Base-by-base conservation (phyloP, 2,797 vertebrate genomes). In the Ctenochaetus hawaiiensis region DNA sequence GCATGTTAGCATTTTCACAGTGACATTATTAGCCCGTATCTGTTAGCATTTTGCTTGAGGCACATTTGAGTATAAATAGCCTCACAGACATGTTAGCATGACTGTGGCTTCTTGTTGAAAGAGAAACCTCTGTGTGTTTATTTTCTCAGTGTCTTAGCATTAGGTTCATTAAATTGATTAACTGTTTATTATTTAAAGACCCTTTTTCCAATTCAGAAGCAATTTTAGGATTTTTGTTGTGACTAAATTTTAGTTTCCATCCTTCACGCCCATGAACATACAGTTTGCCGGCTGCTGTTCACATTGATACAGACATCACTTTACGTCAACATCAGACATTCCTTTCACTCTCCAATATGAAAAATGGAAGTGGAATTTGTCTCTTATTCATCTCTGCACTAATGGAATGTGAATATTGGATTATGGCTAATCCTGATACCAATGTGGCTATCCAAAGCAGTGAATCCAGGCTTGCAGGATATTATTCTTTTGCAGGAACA, bases 361-460 rank as follows among this genome's bases (percentile, higher is more conserved):
- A 86, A 90, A 78, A 83, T 92, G 82, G 81, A 84, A 85, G 85
- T 83, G 80, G 72, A 89, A 81, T 84, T 81, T 83, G 88, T 77
- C 78, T 78, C 69, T 80, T 86, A 72, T 85, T 91, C 84, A 56
- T 69, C 63, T 70, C 70, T 95, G 94, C 93, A 93, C 93, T 94
- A 79, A 94, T 95, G 95, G 95, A 95, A 96, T 95, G 95, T 94
- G 94, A 95, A 87, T 82, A 80, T 90, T 87, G 92, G 92, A 90
- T 95, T 93, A 91, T 78, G 70, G 72, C 22, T 95, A 94, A 95
- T 94, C 94, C 93, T 60, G 78, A 91, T 83, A 75, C 82, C 86
- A 92, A 89, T 89, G 82, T 83, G 81, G 67, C 77, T 75, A 78
- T 87, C 64, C 85, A 86, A 92, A 90, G 88, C 85, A 79, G 91